These are phyloP conservation scores for Bradypodion pumilum DNA, from an alignment of 2,797 vertebrate species.

Conservation along the genomic window DNA sequence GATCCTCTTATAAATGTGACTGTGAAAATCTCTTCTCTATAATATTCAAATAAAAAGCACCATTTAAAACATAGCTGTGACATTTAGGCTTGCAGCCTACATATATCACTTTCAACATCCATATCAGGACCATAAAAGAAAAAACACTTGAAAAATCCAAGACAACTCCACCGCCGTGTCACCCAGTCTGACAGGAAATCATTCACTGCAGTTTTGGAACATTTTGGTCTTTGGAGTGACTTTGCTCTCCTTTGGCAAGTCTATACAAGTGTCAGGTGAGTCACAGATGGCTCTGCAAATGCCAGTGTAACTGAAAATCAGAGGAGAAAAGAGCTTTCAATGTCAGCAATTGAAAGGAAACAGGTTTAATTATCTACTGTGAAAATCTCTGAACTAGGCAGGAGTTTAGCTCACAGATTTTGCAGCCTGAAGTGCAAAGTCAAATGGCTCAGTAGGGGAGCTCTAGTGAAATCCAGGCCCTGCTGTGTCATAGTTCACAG, in stretches of 20 bases:
- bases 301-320: conserved; percentile 33
- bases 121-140: conserved; percentile 8
- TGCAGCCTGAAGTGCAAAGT: not conserved
- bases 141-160: conserved; percentile 22
- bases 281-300: conserved; percentile 55
- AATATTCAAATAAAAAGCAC: not conserved
- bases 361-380: not conserved
- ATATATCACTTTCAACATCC: conserved; percentile 2
- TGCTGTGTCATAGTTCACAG: not conserved
- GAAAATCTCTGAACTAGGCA: not conserved
- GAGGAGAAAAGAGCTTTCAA: conserved; percentile 37
- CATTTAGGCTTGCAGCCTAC: not conserved
- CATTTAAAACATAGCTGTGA: not conserved
- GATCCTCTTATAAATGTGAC: not conserved
- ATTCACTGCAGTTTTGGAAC: not conserved
- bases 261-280: conserved; percentile 48
- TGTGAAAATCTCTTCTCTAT: not conserved
- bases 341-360: not conserved
- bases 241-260: conserved; percentile 52
- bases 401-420: not conserved
- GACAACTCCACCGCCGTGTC: not conserved
- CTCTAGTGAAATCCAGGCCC: not conserved
- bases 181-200: not conserved
- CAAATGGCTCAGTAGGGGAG: not conserved
- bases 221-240: conserved; percentile 42